Evolutionary conservation across 1,140 invertebrate species (phyloP), one percentile per base, ranked within the genome.

Genomic region (Diorhabda elongata): DNA sequence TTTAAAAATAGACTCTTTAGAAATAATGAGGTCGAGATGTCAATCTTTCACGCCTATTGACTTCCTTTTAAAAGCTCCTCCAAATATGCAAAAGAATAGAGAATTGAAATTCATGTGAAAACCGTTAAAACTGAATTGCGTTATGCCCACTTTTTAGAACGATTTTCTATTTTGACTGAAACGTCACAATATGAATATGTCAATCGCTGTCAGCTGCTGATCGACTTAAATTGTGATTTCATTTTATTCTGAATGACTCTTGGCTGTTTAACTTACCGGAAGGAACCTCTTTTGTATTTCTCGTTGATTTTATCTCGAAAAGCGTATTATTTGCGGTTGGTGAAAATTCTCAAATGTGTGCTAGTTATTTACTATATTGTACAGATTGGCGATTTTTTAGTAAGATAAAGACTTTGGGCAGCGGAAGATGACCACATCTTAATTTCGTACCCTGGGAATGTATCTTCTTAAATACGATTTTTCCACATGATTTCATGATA

Each of bases 131-230:
- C 8, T 57, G 63, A 45, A 64, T 45, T 64, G 52, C 52, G 63
- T 57, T 56, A 52, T 64, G 63, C 63, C 44, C 63, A 64, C 52
- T 64, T 64, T 26, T 26, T 26, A 26, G 63, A 64, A 56, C 52
- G n/a, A 64, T 64, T 64, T 64, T 47, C 63, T 64, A 64, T 64
- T 64, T 64, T 64, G 63, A 64, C 63, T 64, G 42, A 56, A 64
- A 64, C 52, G 63, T 64, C 63, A 64, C 63, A 64, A 64, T 57
- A 64, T 64, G 63, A 64, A 64, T 64, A 64, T 64, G 63, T 64
- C 63, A 64, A 64, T 52, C 52, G 44, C 57, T 26, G 43, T 26
- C 45, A 44, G 63, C 63, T 56, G 63, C 63, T 64, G 63, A 64
- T 56, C 43, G 42, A n/a, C 63, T 64, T 64, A 57, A 64, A 64